Conservation (phyloP, 92 coral and sea anemone genomes). For the Palythoa heliodiscus region DNA sequence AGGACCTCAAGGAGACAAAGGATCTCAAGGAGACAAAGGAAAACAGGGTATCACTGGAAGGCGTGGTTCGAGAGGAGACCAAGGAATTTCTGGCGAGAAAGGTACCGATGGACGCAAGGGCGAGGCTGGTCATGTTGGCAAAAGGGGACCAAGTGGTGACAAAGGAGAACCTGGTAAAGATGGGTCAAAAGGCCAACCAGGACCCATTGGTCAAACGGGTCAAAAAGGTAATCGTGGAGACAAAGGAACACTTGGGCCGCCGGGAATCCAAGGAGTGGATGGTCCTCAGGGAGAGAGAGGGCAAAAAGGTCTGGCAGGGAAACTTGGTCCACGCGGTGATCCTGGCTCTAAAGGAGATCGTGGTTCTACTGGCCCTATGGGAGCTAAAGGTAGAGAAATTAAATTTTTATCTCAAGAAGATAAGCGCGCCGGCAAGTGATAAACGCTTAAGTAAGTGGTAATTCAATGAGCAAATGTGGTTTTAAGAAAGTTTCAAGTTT, state of each 20-base stretch:
- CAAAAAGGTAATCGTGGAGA: constrained; percentile 6
- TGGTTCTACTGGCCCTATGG: not conserved
- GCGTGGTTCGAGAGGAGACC: not conserved
- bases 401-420: not conserved
- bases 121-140: not conserved
- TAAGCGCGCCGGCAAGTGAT: not conserved
- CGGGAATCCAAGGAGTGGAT: not conserved
- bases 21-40: constrained; percentile 4
- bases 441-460: not conserved
- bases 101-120: not conserved
- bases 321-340: not conserved
- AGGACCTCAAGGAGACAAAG: not conserved
- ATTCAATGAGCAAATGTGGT: not conserved
- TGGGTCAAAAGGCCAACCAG: not conserved
- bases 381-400: not conserved
- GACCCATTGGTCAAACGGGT: not conserved
- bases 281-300: constrained; percentile 21
- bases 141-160: not conserved
- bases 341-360: constrained; percentile 2
- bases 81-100: not conserved
- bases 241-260: not conserved
- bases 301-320: not conserved
- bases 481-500: not conserved
- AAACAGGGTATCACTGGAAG: not conserved
- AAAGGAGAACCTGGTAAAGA: constrained; percentile 29